A percentile compares a stretch with the other conserved stretches of the same genome.
Evolutionary conservation across 1,140 invertebrate species (phyloP).

Genomic region (Anthonomus grandis): DNA sequence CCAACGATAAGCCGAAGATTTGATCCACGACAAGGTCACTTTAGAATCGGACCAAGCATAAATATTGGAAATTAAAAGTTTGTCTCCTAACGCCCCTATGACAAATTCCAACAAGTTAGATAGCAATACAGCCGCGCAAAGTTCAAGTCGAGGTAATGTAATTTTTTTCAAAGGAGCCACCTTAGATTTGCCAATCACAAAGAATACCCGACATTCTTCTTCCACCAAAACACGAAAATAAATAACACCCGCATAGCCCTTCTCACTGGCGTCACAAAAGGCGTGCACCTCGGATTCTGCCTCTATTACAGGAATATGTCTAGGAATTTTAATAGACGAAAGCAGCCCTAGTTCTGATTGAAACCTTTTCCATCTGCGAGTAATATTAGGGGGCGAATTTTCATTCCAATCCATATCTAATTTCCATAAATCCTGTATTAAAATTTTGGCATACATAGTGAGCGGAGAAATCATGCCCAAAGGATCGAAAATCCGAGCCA

Average conservation of each 20-base stretch:
- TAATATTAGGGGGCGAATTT: no score
- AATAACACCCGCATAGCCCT: constrained; percentile 2
- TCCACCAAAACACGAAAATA: constrained; percentile 1
- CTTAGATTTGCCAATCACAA: not conserved
- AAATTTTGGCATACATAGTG: no score
- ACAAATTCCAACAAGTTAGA: not conserved
- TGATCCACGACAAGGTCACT: constrained; percentile 38
- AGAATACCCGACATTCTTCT: constrained; percentile 3
- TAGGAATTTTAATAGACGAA: not conserved
- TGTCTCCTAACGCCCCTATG: not conserved
- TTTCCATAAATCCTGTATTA: no score
- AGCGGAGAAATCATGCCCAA: no score
- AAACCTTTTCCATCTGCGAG: constrained; percentile 1
- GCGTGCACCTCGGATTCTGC: no score
- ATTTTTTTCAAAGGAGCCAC: constrained; percentile 6
- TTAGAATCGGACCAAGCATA: constrained; percentile 20
- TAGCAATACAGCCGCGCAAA: constrained; percentile 1
- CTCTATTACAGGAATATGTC: no score
- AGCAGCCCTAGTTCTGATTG: constrained; percentile 12
- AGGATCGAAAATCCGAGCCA: no score
- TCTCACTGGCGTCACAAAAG: constrained; percentile 5
- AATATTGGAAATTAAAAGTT: not conserved
- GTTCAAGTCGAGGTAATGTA: constrained; percentile 5
- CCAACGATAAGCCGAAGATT: constrained; percentile 25
- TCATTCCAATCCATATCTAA: no score